Evolutionary conservation across 2,888 invertebrate genomes (phyloP), one percentile per base, ranked within the genome.

Genomic region (Rotaria socialis): DNA sequence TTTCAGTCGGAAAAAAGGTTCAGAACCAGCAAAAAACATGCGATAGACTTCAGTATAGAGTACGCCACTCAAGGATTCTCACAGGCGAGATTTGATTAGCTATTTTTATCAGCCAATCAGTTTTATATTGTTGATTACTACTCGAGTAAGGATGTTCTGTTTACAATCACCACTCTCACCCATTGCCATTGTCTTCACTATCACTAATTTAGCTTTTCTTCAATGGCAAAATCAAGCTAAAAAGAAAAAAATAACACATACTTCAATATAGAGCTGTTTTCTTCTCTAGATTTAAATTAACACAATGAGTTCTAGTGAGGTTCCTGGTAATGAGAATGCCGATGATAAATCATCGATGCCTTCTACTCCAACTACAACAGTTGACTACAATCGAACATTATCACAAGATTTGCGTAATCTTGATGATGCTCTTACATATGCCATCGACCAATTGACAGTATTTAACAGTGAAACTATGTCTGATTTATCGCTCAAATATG

Each of bases 71-170:
- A 35, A 41, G 35, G 14, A 35, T 27, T 27, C 16, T 8, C 16
- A 41, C 7, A 14, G 14, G 2, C 7, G 19, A 35, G 35, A 16
- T 67, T 67, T 35, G 67, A 35, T 67, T 67, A 67, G 67, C 35
- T 16, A 35, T 24, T 35, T 67, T 8, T 67, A 19, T 5, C 19
- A 35, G 16, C 67, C 67, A 67, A 67, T 67, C 67, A 67, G 35
- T 67, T 67, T 67, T 35, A 67, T 35, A 35, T 67, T 67, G 67
- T 67, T 67, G 67, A 67, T 67, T 67, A 67, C 27, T 67, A 50
- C 50, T 52, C 35, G 35, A 52, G 16, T 52, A 14, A 8, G 52
- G 11, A 35, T 67, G 67, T 67, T 67, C 67, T 67, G 67, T 67
- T 67, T 67, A 67, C 67, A 67, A 35, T 35, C 11, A 35, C 35